phyloP scores from a whole-genome alignment of 2,113 vertebrate genomes.

The Calyptomena viridis region DNA sequence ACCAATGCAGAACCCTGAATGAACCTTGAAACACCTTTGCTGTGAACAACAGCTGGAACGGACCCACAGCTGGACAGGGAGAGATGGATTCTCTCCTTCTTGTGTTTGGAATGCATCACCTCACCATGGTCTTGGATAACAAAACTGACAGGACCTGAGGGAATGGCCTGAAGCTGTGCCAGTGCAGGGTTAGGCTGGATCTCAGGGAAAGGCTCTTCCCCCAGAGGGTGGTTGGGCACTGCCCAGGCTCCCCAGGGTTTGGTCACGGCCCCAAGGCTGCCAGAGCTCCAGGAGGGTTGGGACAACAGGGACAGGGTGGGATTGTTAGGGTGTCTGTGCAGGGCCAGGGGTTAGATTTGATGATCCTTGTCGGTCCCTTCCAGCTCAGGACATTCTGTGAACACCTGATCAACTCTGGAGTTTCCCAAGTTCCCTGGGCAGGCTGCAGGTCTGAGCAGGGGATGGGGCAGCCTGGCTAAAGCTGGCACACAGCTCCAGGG shows the following conservation, averaged over 20 bases:
- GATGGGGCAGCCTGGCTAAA: background rate
- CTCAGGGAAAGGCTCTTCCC: background rate
- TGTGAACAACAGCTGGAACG: background rate
- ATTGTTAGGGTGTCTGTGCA: background rate
- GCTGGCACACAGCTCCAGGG: background rate
- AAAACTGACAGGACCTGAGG: background rate
- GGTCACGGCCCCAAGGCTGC: background rate
- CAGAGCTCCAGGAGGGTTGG: background rate
- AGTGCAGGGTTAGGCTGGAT: background rate
- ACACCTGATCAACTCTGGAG: background rate
- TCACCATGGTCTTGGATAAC: background rate
- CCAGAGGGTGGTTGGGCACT: background rate
- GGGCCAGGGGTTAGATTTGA: background rate
- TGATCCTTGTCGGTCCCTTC: background rate
- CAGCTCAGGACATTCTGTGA: background rate
- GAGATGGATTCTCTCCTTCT: background rate
- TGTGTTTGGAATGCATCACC: background rate
- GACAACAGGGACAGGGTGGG: background rate
- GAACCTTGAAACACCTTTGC: background rate
- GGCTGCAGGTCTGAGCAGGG: background rate
- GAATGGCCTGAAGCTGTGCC: background rate
- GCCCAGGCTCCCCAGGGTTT: background rate
- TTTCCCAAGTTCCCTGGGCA: background rate
- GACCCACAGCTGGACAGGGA: background rate
- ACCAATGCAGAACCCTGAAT: background rate